These are phyloP conservation scores for Oligia strigilis DNA, from an alignment of 2,888 invertebrate species.

Conservation along the genomic window DNA sequence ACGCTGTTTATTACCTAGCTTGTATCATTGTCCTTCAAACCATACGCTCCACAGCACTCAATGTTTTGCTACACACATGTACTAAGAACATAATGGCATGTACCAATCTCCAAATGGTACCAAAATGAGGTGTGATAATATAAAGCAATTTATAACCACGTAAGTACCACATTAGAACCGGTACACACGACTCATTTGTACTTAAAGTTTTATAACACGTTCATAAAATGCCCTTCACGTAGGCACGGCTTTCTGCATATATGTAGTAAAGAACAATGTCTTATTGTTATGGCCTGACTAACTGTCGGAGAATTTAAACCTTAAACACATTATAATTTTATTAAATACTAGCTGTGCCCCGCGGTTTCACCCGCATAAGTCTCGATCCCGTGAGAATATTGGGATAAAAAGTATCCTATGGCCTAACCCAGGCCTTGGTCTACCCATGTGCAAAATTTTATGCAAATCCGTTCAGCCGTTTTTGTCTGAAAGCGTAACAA, in stretches of 20 bases:
- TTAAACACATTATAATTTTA: conserved; percentile 51
- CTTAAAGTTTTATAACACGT: conserved; percentile 47
- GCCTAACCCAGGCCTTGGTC: background rate
- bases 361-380: background rate
- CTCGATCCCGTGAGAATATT: background rate
- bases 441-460: background rate
- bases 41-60: background rate
- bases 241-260: conserved; percentile 46
- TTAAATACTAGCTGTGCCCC: conserved; percentile 1
- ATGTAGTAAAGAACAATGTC: conserved; percentile 46
- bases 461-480: background rate
- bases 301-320: conserved; percentile 45
- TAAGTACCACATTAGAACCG: conserved; percentile 26
- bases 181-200: conserved; percentile 23
- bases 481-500: background rate
- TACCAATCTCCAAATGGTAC: conserved; percentile 39
- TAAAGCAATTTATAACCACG: conserved; percentile 35
- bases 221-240: conserved; percentile 50
- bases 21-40: background rate
- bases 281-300: conserved; percentile 55
- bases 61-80: background rate
- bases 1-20: background rate
- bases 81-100: conserved; percentile 14
- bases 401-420: background rate
- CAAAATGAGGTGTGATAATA: conserved; percentile 45